A percentile compares a stretch with the other conserved stretches of the same genome.
Evolutionary conservation across 2,113 vertebrate genomes (phyloP).

Genomic region (Hystrix brachyura): DNA sequence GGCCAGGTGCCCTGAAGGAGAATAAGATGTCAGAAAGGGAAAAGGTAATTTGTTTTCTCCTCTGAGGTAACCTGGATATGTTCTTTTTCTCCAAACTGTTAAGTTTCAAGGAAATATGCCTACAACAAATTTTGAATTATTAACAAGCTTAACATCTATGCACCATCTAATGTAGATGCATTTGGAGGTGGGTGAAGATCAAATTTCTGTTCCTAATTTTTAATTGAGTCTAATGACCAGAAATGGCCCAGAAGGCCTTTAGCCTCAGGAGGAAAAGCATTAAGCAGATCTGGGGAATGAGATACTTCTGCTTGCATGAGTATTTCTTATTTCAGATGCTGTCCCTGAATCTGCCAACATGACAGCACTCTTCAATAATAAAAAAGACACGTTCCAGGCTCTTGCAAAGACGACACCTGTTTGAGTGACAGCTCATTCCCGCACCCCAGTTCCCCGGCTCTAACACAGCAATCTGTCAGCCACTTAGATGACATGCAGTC

Average conservation of each 20-base stretch:
- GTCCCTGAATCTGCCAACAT: constrained; percentile 86
- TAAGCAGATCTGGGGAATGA: constrained; percentile 72
- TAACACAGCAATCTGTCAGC: constrained; percentile 71
- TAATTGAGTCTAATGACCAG: constrained; percentile 84
- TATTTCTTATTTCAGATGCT: constrained; percentile 84
- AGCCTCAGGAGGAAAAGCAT: constrained; percentile 77
- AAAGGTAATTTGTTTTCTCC: constrained; percentile 76
- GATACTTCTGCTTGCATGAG: constrained; percentile 81
- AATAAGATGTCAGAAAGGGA: constrained; percentile 78
- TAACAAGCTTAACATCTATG: constrained; percentile 63
- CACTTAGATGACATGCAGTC: constrained; percentile 42
- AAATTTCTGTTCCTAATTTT: constrained; percentile 84
- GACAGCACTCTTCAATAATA: constrained; percentile 87
- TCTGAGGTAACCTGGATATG: constrained; percentile 65
- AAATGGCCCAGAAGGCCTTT: constrained; percentile 79
- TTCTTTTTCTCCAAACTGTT: constrained; percentile 68
- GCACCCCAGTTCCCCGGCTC: constrained; percentile 64
- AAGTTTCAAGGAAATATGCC: constrained; percentile 53
- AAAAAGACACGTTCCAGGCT: constrained; percentile 79
- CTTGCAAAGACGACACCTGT: constrained; percentile 83
- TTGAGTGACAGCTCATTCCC: constrained; percentile 81
- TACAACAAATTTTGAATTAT: constrained; percentile 30
- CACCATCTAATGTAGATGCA: constrained; percentile 45
- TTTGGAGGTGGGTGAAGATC: constrained; percentile 74
- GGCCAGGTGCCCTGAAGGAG: constrained; percentile 64